phyloP scores from a whole-genome alignment of 1,140 invertebrate genomes.

The Macrotrachela quadricornifera region DNA sequence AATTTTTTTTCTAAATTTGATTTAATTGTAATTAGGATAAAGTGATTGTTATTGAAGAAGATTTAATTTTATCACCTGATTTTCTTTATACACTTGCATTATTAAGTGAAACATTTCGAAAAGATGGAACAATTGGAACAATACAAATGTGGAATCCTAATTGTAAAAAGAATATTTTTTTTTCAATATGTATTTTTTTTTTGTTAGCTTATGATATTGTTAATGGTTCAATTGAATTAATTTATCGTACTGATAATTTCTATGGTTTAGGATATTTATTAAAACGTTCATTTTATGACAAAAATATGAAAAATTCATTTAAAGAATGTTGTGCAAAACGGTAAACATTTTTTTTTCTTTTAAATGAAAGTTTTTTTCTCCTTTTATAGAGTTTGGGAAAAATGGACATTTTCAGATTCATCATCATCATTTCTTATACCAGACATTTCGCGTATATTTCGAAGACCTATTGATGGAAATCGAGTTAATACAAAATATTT shows the following conservation, averaged over 20 bases:
- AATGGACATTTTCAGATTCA: constrained; percentile 13
- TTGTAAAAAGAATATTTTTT: constrained; percentile 15
- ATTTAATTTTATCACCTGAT: constrained; percentile 32
- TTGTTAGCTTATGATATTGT: constrained; percentile 20
- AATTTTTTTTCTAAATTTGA: too few relatives aligned
- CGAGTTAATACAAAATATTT: constrained; percentile 10
- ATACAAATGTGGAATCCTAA: constrained; percentile 35
- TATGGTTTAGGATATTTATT: constrained; percentile 23
- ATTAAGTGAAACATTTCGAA: constrained; percentile 20
- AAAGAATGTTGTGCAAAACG: constrained; percentile 15
- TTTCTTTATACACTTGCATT: constrained; percentile 33
- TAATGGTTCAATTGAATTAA: constrained; percentile 15
- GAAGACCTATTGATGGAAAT: constrained; percentile 14
- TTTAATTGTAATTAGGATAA: too few relatives aligned
- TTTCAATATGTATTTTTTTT: neutral
- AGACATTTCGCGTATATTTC: constrained; percentile 19
- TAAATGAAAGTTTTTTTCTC: too few relatives aligned
- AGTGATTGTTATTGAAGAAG: constrained; percentile 32
- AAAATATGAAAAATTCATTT: constrained; percentile 12
- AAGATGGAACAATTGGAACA: constrained; percentile 25
- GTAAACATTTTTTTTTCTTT: too few relatives aligned
- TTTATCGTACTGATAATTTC: constrained; percentile 21
- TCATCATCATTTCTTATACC: constrained; percentile 16
- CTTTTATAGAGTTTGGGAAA: constrained; percentile 14
- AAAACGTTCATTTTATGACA: constrained; percentile 13